Evolutionary conservation across 2,888 invertebrate genomes (phyloP).

Genomic region (Trichopoda pennipes): DNA sequence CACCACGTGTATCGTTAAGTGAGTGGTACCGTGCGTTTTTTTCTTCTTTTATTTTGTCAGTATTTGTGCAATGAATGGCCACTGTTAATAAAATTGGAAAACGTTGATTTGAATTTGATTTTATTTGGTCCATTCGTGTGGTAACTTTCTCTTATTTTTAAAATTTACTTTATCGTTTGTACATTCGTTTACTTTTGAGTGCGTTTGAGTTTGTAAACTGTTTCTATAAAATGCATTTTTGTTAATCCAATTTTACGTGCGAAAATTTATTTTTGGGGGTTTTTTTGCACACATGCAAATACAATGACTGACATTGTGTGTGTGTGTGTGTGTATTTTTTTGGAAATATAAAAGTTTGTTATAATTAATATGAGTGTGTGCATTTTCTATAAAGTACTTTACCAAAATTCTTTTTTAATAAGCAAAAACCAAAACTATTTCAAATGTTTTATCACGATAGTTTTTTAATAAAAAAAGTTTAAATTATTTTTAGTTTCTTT

Average conservation of each 20-base stretch:
- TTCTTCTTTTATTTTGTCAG: conserved; percentile 20
- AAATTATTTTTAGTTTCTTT: no score
- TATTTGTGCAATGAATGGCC: conserved; percentile 25
- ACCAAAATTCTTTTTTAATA: neutral
- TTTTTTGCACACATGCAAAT: conserved; percentile 7
- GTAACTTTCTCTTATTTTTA: neutral
- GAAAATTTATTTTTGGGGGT: conserved; percentile 63
- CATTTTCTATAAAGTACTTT: neutral
- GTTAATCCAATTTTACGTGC: conserved; percentile 63
- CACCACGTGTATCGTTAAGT: conserved; percentile 34
- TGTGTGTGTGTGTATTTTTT: neutral
- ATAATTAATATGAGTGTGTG: neutral
- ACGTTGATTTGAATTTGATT: conserved; percentile 53
- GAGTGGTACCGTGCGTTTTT: neutral
- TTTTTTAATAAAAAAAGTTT: neutral
- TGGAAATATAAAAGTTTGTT: neutral
- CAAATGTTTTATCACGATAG: neutral
- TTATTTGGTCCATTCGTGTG: conserved; percentile 34
- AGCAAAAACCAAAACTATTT: neutral
- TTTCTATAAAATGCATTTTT: conserved; percentile 53
- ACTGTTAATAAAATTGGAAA: conserved; percentile 37
- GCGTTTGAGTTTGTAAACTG: conserved; percentile 21
- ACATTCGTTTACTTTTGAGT: conserved; percentile 33
- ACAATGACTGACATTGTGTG: neutral
- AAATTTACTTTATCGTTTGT: conserved; percentile 29